Evolutionary conservation across 1,140 invertebrate genomes (phyloP), one percentile per base, ranked within the genome.

Genomic region (Aphelinus atriplicis): DNA sequence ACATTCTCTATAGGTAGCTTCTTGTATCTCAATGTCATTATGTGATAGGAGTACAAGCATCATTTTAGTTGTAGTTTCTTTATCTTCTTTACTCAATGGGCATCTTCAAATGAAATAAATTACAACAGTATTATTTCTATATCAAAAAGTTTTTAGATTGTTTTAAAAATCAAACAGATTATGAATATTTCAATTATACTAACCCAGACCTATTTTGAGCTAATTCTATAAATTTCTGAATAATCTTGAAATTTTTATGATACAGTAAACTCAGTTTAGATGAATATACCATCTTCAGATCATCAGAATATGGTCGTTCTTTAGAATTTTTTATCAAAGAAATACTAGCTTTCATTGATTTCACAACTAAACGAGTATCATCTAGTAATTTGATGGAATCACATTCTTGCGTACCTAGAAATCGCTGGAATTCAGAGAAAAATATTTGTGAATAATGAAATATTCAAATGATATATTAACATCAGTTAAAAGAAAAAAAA

Each of bases 1-100:
- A 72, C 89, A 90, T 73, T 88, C 83, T 42, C 77, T 73, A 70
- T 90, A 90, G 43, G 81, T 86, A 46, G 82, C 78, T 71, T 83
- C 73, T 73, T 82, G 81, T 47, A 90, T 76, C 50, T 87, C 82
- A 2, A 75, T 55, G 46, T 88, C 82, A 53, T 64, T 76, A 70
- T 88, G 82, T 4, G 86, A 79, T 47, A 88, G 68, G 63, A 88
- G 78, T 66, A 72, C 70, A 4, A 86, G 62, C 45, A 81, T 74
- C 65, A 87, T 73, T 79, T 85, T 84, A 26, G 76, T 84, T 10
- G 77, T 80, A 48, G 79, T 64, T 26, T 77, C 67, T 64, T 72
- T 67, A 58, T 83, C 81, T 46, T 85, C 80, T 0, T 77, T 66
- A 61, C 48, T 71, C n/a, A 79, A 68, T 63, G 66, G 69, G 48